Percentiles rank a stretch among this genome's conserved stretches.
Conservation (phyloP, 2,113 vertebrate genomes). For the Sinosuthora webbiana region DNA sequence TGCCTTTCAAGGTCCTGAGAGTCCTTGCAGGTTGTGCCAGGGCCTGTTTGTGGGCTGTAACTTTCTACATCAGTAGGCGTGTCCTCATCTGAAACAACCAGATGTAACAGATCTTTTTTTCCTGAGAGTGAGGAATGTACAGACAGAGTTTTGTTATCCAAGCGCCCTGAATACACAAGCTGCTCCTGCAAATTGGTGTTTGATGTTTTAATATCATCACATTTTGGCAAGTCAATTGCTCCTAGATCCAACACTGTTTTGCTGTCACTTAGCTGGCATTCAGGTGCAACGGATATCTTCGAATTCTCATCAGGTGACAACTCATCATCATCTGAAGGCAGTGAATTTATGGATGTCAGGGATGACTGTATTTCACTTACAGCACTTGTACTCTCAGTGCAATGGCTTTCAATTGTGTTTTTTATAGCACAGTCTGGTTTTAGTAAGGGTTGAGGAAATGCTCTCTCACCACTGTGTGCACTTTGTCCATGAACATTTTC, state of each 20-base stretch:
- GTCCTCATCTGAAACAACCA: slow-evolving; percentile 64
- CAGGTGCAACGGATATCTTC: slow-evolving; percentile 71
- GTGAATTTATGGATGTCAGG: slow-evolving; percentile 95
- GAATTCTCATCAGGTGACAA: slow-evolving; percentile 83
- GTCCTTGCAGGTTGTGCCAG: slow-evolving; percentile 36
- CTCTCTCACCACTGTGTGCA: slow-evolving; percentile 72
- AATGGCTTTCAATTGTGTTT: slow-evolving; percentile 75
- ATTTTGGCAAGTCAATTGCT: slow-evolving; percentile 71
- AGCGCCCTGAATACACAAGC: slow-evolving; percentile 77
- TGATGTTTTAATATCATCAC: slow-evolving; percentile 70
- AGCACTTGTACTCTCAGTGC: slow-evolving; percentile 87
- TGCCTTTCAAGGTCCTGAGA: slow-evolving; percentile 39
- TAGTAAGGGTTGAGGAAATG: slow-evolving; percentile 75
- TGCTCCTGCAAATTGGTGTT: slow-evolving; percentile 81
- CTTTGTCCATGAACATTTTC: slow-evolving; percentile 66
- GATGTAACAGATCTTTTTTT: slow-evolving; percentile 58
- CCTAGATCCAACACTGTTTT: slow-evolving; percentile 69
- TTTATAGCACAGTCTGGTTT: slow-evolving; percentile 77
- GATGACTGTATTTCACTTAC: slow-evolving; percentile 96
- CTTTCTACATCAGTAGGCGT: slow-evolving; percentile 46
- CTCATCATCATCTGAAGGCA: slow-evolving; percentile 92
- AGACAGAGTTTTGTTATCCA: slow-evolving; percentile 42
- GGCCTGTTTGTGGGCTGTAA: slow-evolving; percentile 27
- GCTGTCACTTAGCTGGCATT: slow-evolving; percentile 73
- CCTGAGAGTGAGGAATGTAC: slow-evolving; percentile 65